Evolutionary conservation across 1,140 invertebrate species (phyloP).

Genomic region (Neodiprion lecontei): DNA sequence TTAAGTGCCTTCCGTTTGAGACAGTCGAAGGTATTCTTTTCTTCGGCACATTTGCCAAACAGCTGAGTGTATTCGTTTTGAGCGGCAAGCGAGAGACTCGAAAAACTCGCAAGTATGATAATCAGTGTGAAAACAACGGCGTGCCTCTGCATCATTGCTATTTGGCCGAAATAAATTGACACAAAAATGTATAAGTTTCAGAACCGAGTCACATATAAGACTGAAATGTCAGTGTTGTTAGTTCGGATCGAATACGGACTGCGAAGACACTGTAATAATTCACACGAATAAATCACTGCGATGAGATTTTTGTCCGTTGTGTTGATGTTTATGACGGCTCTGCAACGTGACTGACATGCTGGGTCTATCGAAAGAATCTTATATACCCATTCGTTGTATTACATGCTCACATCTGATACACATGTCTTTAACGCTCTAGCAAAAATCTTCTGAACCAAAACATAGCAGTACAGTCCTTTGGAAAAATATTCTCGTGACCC

Average conservation of each 20-base stretch:
- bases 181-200: too few relatives aligned
- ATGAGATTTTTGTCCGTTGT: too few relatives aligned
- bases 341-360: conserved; percentile 2
- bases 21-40: conserved; percentile 62
- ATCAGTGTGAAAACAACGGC: background rate
- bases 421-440: conserved; percentile 58
- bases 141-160: background rate
- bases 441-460: conserved; percentile 52
- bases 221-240: too few relatives aligned
- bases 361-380: background rate
- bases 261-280: too few relatives aligned
- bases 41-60: conserved; percentile 52
- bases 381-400: conserved; percentile 2
- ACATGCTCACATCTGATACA: conserved; percentile 29
- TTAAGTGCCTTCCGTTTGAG: conserved; percentile 63
- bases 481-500: conserved; percentile 59
- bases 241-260: too few relatives aligned
- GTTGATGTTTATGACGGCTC: background rate
- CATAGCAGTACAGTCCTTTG: conserved; percentile 56
- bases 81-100: background rate
- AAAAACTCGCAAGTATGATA: background rate
- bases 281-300: too few relatives aligned
- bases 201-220: too few relatives aligned
- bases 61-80: conserved; percentile 48
- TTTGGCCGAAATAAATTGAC: too few relatives aligned